Conservation (phyloP, 1,140 invertebrate species). For the Capitella teleta region DNA sequence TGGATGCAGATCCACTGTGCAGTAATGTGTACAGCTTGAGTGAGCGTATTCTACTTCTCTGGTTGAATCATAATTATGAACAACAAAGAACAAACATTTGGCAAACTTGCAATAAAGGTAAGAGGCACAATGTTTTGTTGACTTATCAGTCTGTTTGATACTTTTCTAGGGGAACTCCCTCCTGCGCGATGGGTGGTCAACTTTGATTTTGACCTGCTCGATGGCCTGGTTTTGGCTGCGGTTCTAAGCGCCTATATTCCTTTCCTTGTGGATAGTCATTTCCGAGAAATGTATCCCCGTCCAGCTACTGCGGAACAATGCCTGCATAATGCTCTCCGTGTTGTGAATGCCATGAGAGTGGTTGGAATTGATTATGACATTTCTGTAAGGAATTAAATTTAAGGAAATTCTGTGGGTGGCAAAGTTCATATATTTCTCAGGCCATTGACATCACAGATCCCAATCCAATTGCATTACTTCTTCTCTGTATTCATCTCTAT, state of each 20-base stretch:
- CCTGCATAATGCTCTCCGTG: conserved; percentile 38
- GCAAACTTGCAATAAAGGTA: conserved; percentile 28
- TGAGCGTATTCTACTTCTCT: conserved; percentile 38
- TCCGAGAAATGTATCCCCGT: conserved; percentile 37
- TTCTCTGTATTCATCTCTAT: conserved; percentile 34
- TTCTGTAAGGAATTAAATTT: conserved; percentile 18
- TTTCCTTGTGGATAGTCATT: conserved; percentile 34
- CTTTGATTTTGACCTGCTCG: conserved; percentile 41
- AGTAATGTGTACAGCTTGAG: conserved; percentile 38
- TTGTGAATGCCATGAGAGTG: conserved; percentile 33
- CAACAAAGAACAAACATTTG: conserved; percentile 32
- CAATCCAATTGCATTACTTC: conserved; percentile 36
- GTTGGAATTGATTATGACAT: conserved; percentile 41
- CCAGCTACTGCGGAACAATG: conserved; percentile 37
- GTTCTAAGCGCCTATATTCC: conserved; percentile 38
- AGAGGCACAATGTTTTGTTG: not conserved
- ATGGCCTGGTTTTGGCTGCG: conserved; percentile 38
- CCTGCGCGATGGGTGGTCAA: conserved; percentile 41
- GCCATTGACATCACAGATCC: conserved; percentile 43
- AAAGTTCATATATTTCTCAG: conserved; percentile 15
- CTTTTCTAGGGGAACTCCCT: conserved; percentile 24
- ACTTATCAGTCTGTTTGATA: not conserved
- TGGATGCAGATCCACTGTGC: conserved; percentile 34
- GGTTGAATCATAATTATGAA: conserved; percentile 41
- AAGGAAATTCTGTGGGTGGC: not conserved